Evolutionary conservation across 37 sponge, comb jelly and placozoan species (phyloP).

Genomic region (Petrosia ficiformis): DNA sequence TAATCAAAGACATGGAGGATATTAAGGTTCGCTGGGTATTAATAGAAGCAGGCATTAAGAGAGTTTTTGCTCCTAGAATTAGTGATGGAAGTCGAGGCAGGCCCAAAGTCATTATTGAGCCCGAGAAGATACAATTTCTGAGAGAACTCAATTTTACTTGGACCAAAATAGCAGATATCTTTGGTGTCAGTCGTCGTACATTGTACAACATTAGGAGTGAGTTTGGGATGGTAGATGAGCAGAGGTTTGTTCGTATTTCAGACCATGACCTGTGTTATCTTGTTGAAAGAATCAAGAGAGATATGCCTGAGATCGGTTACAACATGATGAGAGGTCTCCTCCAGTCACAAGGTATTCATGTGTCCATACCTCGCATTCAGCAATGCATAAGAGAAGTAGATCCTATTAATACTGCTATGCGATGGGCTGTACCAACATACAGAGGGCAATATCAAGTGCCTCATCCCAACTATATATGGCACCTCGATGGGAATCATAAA

Average conservation of each 20-base stretch:
- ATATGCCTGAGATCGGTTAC: slow-evolving; percentile 34
- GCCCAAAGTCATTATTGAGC: slow-evolving; percentile 7
- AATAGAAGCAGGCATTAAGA: not conserved
- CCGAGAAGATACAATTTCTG: slow-evolving; percentile 26
- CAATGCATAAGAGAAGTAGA: slow-evolving; percentile 13
- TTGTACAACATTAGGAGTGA: slow-evolving; percentile 10
- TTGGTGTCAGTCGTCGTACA: slow-evolving; percentile 27
- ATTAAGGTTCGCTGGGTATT: not conserved
- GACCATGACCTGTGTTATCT: slow-evolving; percentile 1
- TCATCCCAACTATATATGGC: slow-evolving; percentile 39
- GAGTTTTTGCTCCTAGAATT: not conserved
- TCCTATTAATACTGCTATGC: slow-evolving; percentile 17
- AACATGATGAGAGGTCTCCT: slow-evolving; percentile 20
- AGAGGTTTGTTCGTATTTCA: slow-evolving; percentile 9
- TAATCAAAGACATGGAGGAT: not conserved
- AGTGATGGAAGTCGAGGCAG: not conserved
- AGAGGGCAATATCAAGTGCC: slow-evolving; percentile 18
- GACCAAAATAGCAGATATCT: slow-evolving; percentile 26
- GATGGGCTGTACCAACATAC: slow-evolving; percentile 14
- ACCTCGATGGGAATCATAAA: slow-evolving; percentile 60
- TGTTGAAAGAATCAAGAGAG: slow-evolving; percentile 6
- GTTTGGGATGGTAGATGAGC: not conserved
- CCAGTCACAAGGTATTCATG: slow-evolving; percentile 15
- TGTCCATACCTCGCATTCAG: slow-evolving; percentile 1
- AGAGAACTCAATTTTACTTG: slow-evolving; percentile 22